Base-by-base conservation (phyloP, 2,888 invertebrate genomes). In the Ormyrus nitidulus region DNA sequence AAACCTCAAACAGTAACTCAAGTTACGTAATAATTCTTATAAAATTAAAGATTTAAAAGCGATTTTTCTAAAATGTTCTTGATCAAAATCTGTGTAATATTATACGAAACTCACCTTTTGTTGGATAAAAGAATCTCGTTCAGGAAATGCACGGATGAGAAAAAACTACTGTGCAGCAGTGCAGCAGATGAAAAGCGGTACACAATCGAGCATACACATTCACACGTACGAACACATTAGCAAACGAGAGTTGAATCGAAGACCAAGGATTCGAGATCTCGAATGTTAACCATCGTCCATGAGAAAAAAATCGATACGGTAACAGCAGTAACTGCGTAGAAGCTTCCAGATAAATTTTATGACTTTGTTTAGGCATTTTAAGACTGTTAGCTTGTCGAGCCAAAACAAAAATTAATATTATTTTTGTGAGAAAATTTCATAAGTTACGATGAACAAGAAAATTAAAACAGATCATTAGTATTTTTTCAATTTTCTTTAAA, bases 11-110 rank as follows among this genome's bases (percentile, higher is more conserved):
- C 46, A 19, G n/a, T 48, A 34, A 46, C 34, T 4, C 51, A 81
- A 70, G 64, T 81, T 79, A 79, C 69, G 79, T 79, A 79, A 79
- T 62, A 9, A 69, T 73, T 68, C 4, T 34, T 34, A 3, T 34
- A 4, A 34, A 19, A 34, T 10, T n/a, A 11, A 6, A 51, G 46
- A 34, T 5, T 9, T 8, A 34, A 59, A 34, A 4, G 34, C 34
- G 34, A 34, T 4, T 4, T 34, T 4, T 58, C 6, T 59, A 8
- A 59, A 8, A 8, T 5, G 9, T 6, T 0, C 2, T 19, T 8
- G 34, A 0, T 19, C 6, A 13, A 48, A n/a, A 11, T 13, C 19
- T 10, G n/a, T 0, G 13, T 2, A 66, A 66, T 2, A 34, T 48
- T 56, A 46, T 19, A 10, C 4, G 1, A 34, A 58, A n/a, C 70